Conservation (phyloP, 2,113 vertebrate species). For the Montifringilla adamsi region DNA sequence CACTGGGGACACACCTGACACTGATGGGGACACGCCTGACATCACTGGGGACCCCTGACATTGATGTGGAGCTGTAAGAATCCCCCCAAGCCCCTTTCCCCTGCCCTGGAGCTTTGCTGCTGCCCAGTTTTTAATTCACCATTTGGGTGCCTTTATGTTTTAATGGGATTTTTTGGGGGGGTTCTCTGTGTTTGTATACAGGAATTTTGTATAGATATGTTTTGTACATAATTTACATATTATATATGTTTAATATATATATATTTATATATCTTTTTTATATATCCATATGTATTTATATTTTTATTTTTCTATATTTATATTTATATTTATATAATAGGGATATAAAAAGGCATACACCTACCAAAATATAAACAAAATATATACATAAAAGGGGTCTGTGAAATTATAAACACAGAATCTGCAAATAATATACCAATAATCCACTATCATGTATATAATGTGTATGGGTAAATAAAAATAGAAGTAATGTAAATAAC, state of each 20-base stretch:
- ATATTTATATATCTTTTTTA: not conserved
- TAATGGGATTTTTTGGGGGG: no score
- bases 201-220: not conserved
- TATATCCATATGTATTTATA: no score
- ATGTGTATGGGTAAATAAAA: not conserved
- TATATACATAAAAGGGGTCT: not conserved
- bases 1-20: not conserved
- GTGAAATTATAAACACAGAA: not conserved
- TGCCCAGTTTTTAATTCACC: not conserved
- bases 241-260: not conserved
- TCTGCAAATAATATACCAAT: not conserved
- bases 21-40: fast-evolving
- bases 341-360: not conserved
- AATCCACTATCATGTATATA: not conserved
- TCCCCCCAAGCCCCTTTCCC: not conserved
- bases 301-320: no score
- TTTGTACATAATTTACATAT: not conserved
- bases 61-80: not conserved
- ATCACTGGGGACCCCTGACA: not conserved
- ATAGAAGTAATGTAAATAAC: not conserved
- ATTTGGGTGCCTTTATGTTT: not conserved
- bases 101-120: fast-evolving
- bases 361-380: not conserved
- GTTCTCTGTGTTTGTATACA: no score
- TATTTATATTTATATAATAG: not conserved